Conservation (phyloP, 2,888 invertebrate genomes). For the Dryococelus australis region DNA sequence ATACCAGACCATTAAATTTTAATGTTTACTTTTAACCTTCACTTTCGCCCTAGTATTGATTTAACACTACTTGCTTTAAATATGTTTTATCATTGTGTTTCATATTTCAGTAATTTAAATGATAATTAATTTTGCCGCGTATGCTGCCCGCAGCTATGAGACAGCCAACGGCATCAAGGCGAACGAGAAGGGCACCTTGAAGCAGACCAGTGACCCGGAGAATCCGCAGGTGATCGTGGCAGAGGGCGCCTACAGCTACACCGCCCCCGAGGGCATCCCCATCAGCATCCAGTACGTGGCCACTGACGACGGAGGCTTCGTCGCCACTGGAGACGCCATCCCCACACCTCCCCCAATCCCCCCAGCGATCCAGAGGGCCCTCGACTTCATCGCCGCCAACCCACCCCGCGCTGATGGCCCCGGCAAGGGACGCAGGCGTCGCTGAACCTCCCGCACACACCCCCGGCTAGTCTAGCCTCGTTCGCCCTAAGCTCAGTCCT, state of each 20-base stretch:
- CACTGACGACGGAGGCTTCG: constrained; percentile 49
- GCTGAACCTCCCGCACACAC: not conserved
- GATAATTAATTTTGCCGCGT: too few species aligned
- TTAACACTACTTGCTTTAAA: too few species aligned
- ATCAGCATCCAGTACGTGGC: constrained; percentile 45
- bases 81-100: too few species aligned
- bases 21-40: too few species aligned
- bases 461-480: not conserved
- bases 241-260: constrained; percentile 39
- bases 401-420: not conserved
- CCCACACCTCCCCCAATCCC: constrained; percentile 86
- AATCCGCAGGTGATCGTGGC: constrained; percentile 40
- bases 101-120: too few species aligned
- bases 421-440: not conserved
- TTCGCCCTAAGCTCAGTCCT: not conserved
- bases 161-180: constrained; percentile 44
- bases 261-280: constrained; percentile 38
- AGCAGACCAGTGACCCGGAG: constrained; percentile 37
- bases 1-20: too few species aligned
- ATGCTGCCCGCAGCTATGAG: constrained; percentile 37
- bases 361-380: constrained; percentile 72
- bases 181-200: constrained; percentile 40
- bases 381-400: constrained; percentile 64
- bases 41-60: too few species aligned
- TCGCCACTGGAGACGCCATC: constrained; percentile 71